Evolutionary conservation across 2,113 vertebrate genomes (phyloP), one percentile per base, ranked within the genome.

Genomic region (Colius striatus): DNA sequence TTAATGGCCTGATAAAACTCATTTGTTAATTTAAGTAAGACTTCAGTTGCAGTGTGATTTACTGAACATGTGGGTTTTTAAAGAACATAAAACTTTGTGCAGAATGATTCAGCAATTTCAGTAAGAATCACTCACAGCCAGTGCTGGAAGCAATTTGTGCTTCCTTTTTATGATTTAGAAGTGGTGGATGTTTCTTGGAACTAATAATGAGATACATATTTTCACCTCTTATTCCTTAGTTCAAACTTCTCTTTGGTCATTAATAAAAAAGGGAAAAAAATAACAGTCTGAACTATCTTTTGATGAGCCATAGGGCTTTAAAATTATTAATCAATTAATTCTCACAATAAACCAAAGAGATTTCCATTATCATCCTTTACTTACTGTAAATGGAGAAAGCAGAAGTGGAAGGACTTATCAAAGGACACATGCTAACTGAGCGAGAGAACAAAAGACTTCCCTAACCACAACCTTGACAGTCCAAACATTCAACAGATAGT

Each of bases 61-160:
- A 92, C 45, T 70, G 61, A 94, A 70, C 32, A 55, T 16, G n/a
- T 2, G 4, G 36, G 30, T 43, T 87, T 90, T 86, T 87, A 58
- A 95, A 87, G 68, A 89, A 65, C 8, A 6, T 87, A 65, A 88
- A 84, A 58, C 11, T 27, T 16, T 47, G 36, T 54, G 26, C 50
- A 84, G 76, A 95, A 93, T 89, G 65, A 96, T 71, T 95, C 94
- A 86, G 50, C 89, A 88, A 32, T 95, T 94, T 92, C 82, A 75
- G 0, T 48, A 45, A 83, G 41, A 84, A 81, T 62, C 50, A 70
- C 43, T 87, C 22, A 7, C 13, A 47, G 51, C 19, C 63, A 53
- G 12, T 41, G 19, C 13, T 71, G 29, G 60, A 95, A 89, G 76
- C 38, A 91, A 72, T 83, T 48, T 61, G 22, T 87, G 25, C 36